phyloP scores from a whole-genome alignment of 2,113 vertebrate genomes.

The Dipodomys spectabilis region DNA sequence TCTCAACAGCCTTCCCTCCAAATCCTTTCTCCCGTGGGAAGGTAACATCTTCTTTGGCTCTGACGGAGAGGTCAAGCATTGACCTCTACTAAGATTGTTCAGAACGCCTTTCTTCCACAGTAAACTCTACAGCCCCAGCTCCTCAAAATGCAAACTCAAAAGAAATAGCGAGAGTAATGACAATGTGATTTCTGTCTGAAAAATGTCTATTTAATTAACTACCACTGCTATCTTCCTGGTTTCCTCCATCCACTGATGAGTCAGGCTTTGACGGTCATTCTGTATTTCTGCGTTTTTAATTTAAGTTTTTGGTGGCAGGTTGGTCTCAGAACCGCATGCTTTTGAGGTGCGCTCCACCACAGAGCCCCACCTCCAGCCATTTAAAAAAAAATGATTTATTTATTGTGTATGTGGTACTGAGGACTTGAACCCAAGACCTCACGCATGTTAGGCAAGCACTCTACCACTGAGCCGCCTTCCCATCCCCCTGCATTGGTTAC shows the following conservation, averaged over 20 bases:
- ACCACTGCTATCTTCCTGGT: not conserved
- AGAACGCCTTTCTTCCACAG: not conserved
- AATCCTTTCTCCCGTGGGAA: not conserved
- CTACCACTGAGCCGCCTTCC: no score
- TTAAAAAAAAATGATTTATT: no score
- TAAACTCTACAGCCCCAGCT: not conserved
- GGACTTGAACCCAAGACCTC: no score
- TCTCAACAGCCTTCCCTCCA: constrained; percentile 26
- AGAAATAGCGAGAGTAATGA: not conserved
- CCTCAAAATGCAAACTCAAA: not conserved
- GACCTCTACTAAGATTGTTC: not conserved
- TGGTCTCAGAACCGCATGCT: no score
- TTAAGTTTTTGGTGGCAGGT: no score
- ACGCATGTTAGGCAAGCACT: no score
- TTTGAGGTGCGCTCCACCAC: no score
- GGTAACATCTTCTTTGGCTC: not conserved
- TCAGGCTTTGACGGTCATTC: not conserved
- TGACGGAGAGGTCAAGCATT: not conserved
- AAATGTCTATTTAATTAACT: not conserved
- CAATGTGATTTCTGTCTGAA: not conserved
- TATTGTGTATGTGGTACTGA: no score
- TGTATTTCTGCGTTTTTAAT: not conserved
- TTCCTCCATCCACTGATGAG: not conserved
- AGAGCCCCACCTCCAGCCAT: no score
- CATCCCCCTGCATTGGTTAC: no score